Conservation (phyloP, 2,888 invertebrate species). For the Odontomyia ornata region DNA sequence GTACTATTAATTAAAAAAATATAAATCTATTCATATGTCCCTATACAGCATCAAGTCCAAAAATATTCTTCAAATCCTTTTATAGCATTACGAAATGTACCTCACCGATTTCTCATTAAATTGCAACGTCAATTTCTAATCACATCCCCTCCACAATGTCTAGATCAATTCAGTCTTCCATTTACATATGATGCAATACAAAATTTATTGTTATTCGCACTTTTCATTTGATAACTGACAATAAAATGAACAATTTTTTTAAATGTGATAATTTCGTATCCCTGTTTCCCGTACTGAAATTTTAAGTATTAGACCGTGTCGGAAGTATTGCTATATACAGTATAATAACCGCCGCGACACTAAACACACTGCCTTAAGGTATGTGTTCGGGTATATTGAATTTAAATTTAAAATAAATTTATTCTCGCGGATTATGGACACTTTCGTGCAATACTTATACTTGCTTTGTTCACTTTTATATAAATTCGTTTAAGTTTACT, state of each 20-base stretch:
- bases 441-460: not conserved
- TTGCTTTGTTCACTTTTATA: not conserved
- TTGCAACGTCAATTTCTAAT: too few relatives aligned
- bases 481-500: not conserved
- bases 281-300: slow-evolving; percentile 12
- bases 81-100: too few relatives aligned
- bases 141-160: too few relatives aligned
- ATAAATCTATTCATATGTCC: too few relatives aligned
- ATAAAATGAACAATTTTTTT: not conserved
- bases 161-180: too few relatives aligned
- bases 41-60: too few relatives aligned
- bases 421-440: not conserved
- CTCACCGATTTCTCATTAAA: too few relatives aligned
- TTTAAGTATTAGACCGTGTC: not conserved
- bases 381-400: not conserved
- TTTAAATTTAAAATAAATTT: slow-evolving; percentile 7
- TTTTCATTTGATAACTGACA: not conserved
- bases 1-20: too few relatives aligned
- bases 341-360: not conserved
- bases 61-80: too few relatives aligned
- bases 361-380: not conserved
- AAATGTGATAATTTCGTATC: not conserved
- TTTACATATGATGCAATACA: too few relatives aligned
- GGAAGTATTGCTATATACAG: not conserved
- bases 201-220: not conserved